A percentile compares a stretch with the other conserved stretches of the same genome.
Evolutionary conservation across 2,797 vertebrate genomes (phyloP).

Genomic region (Synaphobranchus kaupii): DNA sequence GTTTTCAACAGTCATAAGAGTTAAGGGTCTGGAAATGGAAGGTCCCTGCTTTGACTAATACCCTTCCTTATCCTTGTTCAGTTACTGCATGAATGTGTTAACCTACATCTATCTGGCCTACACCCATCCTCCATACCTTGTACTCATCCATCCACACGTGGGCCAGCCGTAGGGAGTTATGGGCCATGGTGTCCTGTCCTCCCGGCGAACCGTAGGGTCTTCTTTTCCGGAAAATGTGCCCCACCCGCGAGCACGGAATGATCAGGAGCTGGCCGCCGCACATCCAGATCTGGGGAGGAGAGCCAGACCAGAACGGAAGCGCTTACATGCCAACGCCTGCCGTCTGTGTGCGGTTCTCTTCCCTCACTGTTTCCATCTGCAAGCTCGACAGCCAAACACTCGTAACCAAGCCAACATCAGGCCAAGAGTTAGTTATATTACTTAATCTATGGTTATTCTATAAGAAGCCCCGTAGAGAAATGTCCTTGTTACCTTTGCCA

Average conservation of each 20-base stretch:
- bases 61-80: not conserved
- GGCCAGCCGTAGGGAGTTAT: conserved; percentile 89
- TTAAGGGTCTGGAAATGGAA: not conserved
- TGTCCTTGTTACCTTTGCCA: not conserved
- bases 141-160: conserved; percentile 98
- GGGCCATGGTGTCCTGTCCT: conserved; percentile 95
- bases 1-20: not conserved
- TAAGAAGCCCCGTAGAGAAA: not conserved
- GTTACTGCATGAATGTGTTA: not conserved
- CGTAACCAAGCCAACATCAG: not conserved
- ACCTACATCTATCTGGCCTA: not conserved
- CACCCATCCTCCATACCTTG: conserved; percentile 72
- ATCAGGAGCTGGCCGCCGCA: conserved; percentile 91
- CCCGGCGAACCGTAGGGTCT: conserved; percentile 92
- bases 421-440: not conserved
- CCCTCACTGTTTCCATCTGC: too few relatives aligned
- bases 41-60: not conserved
- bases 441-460: not conserved
- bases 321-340: not conserved
- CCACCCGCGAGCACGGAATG: conserved; percentile 92
- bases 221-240: conserved; percentile 95
- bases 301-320: not conserved
- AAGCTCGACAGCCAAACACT: not conserved
- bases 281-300: conserved; percentile 89
- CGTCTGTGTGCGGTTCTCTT: not conserved